Base-by-base conservation (phyloP, 2,797 vertebrate genomes). In the Nannoperca obscura region DNA sequence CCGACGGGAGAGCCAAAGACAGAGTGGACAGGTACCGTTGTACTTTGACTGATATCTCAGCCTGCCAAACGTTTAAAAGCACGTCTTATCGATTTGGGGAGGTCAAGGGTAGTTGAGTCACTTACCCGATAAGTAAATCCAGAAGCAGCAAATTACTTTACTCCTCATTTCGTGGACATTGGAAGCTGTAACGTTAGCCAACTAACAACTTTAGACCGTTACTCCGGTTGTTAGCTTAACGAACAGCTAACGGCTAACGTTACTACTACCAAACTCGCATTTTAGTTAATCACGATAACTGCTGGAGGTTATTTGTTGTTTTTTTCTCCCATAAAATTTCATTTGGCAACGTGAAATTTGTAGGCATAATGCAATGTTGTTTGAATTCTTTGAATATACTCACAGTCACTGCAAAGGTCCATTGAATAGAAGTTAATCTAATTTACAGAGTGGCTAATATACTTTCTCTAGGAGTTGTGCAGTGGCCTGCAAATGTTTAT, bases 11-110 rank as follows among this genome's bases (percentile, higher is more conserved):
- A 57, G 93, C 92, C 4, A 86, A 64, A 63, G 88, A 92, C 57
- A 22, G 94, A 70, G 84, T 94, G 53, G 80, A 74, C 84, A 93
- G 94, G 94, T 94, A 92, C 74, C 20, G 9, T 24, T 38, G 20
- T 4, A 6, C 9, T 47, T 32, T 7, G 19, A 19, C 14, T 3
- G 14, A 52, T n/a, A 17, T 20, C 3, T 34, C 30, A 47, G 30
- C 7, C 12, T 12, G 8, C 4, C 22, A 7, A 62, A 64, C 42
- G 0, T 17, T 47, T 12, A 3, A 47, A 32, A 12, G 2, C 5
- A 19, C 0, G 7, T 50, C 0, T 47, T 38, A 22, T 12, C 2
- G 0, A 15, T 27, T n/a, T 4, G 20, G 2, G 5, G 20, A 22
- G 5, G 7, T 15, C n/a, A 12, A 8, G 1, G 0, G 4, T 44